Evolutionary conservation across 2,113 vertebrate species (phyloP).

Genomic region (Heptranchias perlo): DNA sequence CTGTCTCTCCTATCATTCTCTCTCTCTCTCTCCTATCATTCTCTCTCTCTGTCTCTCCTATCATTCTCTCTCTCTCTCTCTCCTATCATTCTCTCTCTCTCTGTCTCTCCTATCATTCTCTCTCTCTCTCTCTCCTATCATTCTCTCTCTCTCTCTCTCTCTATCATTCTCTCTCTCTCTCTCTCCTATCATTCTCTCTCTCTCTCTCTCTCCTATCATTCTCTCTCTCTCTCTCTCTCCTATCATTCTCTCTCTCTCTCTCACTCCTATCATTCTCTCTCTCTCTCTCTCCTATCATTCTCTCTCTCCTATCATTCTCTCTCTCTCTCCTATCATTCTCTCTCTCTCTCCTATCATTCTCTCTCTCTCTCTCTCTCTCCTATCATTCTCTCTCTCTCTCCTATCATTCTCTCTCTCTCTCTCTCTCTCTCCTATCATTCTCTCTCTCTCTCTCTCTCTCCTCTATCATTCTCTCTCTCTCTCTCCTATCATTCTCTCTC

Average conservation of each 20-base stretch:
- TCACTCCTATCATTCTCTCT: constrained; percentile 20
- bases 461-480: too few relatives aligned
- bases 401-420: constrained; percentile 23
- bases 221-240: neutral
- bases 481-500: neutral
- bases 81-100: neutral
- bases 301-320: neutral
- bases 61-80: neutral
- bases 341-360: too few relatives aligned
- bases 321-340: neutral
- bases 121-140: neutral
- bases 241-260: neutral
- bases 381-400: neutral
- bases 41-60: too few relatives aligned
- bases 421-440: neutral
- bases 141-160: constrained; percentile 1
- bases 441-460: constrained; percentile 10
- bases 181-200: neutral
- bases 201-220: constrained; percentile 20
- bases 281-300: too few relatives aligned
- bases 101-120: constrained; percentile 34
- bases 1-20: neutral
- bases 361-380: neutral
- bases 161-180: constrained; percentile 13
- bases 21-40: neutral